Conservation (phyloP, 2,888 invertebrate species). For the Merodon equestris region DNA sequence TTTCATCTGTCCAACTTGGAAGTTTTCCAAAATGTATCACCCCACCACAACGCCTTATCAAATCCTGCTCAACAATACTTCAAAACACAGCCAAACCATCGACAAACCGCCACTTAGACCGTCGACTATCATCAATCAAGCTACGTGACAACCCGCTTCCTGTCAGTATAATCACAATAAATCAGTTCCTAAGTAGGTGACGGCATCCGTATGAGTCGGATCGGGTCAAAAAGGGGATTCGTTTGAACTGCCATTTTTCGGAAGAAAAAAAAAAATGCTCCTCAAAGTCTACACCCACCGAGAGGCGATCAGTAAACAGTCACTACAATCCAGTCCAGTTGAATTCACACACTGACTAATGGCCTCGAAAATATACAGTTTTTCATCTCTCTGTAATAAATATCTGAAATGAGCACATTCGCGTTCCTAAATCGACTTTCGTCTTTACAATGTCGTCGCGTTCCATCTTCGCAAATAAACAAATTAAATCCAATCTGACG, state of each 20-base stretch:
- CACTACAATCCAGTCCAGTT: not conserved
- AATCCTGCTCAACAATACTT: too few species aligned
- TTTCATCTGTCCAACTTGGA: too few species aligned
- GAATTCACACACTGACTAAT: slow-evolving; percentile 27
- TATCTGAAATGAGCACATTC: not conserved
- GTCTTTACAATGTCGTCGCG: too few species aligned
- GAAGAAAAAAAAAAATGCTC: too few species aligned
- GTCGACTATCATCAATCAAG: slow-evolving; percentile 14
- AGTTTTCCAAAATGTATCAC: too few species aligned
- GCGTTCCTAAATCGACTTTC: too few species aligned
- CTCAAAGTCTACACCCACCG: slow-evolving; percentile 32
- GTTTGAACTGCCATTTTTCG: too few species aligned
- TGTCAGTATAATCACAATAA: slow-evolving; percentile 45
- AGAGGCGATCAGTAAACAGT: not conserved
- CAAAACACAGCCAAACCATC: too few species aligned
- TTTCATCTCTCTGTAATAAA: not conserved
- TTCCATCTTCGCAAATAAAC: slow-evolving; percentile 38
- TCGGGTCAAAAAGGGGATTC: not conserved
- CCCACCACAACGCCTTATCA: too few species aligned
- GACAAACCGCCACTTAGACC: slow-evolving; percentile 25
- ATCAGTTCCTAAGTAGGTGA: slow-evolving; percentile 14
- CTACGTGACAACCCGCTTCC: not conserved
- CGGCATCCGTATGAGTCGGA: too few species aligned
- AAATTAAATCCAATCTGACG: not conserved
- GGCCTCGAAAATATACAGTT: slow-evolving; percentile 6